phyloP scores from a whole-genome alignment of 2,113 vertebrate species.

The Pluvianellus socialis region DNA sequence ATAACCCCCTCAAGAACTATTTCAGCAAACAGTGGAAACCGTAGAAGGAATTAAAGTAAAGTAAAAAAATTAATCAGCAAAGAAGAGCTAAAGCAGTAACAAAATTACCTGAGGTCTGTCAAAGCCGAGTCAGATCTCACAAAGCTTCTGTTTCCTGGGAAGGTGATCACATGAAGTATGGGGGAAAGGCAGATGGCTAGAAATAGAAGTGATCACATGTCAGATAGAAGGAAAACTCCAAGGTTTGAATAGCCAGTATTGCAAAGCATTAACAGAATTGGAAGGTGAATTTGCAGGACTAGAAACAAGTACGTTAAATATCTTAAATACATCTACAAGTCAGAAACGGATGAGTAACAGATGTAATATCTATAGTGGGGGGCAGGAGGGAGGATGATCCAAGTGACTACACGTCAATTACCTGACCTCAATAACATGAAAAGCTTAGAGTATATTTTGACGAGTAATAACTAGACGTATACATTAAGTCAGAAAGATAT shows the following conservation, averaged over 20 bases:
- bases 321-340: background rate
- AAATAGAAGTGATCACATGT: background rate
- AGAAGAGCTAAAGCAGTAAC: background rate
- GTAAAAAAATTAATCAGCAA: background rate
- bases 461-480: fast-evolving
- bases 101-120: background rate
- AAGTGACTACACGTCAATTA: background rate
- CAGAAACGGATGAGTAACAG: background rate
- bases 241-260: background rate
- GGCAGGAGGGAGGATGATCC: background rate
- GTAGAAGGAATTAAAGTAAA: background rate
- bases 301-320: background rate
- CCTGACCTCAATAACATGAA: background rate
- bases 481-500: background rate
- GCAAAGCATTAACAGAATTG: background rate
- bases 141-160: background rate
- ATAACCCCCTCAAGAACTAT: background rate
- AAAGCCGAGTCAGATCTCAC: background rate
- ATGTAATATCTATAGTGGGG: background rate
- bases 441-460: background rate
- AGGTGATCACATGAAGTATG: too few species aligned
- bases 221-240: background rate
- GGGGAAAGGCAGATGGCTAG: background rate
- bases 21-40: background rate
- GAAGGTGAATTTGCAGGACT: background rate